These are phyloP conservation scores for Drosophila neonasuta DNA, from an alignment of 2,888 invertebrate species.

Conservation along the genomic window DNA sequence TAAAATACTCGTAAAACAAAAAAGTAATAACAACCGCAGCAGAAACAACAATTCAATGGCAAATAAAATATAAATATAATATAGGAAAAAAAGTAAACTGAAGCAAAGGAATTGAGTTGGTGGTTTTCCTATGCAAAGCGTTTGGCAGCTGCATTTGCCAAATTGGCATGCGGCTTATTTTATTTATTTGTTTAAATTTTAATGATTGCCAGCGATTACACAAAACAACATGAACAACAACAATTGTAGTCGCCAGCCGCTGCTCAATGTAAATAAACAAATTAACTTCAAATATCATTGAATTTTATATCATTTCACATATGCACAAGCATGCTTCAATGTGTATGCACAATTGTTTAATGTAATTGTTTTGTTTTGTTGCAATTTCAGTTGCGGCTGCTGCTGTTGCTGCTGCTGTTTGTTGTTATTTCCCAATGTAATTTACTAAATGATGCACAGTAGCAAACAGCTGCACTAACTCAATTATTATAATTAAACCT, in stretches of 20 bases:
- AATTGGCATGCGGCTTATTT: conserved; percentile 58
- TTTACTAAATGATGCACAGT: conserved; percentile 41
- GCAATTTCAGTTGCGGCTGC: neutral
- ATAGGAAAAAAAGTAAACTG: neutral
- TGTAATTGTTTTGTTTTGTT: conserved; percentile 65
- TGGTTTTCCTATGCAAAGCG: conserved; percentile 31
- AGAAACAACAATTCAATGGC: neutral
- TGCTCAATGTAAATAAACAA: conserved; percentile 65
- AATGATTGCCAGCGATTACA: conserved; percentile 52
- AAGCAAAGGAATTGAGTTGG: conserved; percentile 19
- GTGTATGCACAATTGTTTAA: conserved; percentile 48
- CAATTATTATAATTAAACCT: conserved; percentile 56
- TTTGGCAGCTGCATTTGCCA: conserved; percentile 51
- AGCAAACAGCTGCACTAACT: conserved; percentile 45
- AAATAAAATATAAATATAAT: conserved; percentile 37
- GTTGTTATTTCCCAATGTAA: conserved; percentile 42
- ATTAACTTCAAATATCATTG: conserved; percentile 71
- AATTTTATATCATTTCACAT: conserved; percentile 32
- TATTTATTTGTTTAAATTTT: conserved; percentile 66
- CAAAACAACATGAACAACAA: conserved; percentile 12
- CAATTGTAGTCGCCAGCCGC: conserved; percentile 25
- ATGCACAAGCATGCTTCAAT: conserved; percentile 11
- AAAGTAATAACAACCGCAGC: conserved; percentile 33
- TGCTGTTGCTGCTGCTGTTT: conserved; percentile 21
- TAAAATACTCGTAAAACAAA: conserved; percentile 33